Base-by-base conservation (phyloP, 30 jellyfish, hydroid and myxozoan species). In the Hydractinia symbiolongicarpus region DNA sequence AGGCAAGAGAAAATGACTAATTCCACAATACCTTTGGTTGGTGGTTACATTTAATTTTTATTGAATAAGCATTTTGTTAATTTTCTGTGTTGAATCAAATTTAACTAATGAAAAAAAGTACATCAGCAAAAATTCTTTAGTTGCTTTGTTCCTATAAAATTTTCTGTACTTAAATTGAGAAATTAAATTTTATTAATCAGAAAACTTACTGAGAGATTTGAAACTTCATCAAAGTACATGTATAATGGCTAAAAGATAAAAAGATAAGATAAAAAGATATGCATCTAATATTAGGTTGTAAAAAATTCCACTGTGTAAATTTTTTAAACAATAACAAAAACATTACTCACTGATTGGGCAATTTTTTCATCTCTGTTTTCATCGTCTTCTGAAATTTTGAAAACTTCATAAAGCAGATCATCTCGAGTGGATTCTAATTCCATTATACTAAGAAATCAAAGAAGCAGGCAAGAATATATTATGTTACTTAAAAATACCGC, bases 341-440 rank as follows among this genome's bases (percentile, higher is more conserved):
- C 80, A 19, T 7, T 7, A 14, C 80, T 50, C 17, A 77, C 85
- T 79, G 85, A 77, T n/a, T 77, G 66, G 6, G 79, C 60, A 17
- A 72, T 77, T 15, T 54, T 54, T 16, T 52, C 54, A 9, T 77
- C 82, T 55, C 78, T 87, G 5, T 76, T 53, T 8, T 89, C 97
- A 49, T 81, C 89, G 67, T 89, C 88, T 15, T 64, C 58, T 69
- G 80, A 71, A 17, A 81, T 88, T 55, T 90, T 88, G 54, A 82
- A 93, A 0, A 85, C 97, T 76, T 90, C 97, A 62, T 85, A 86
- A 78, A 90, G 84, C 21, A 90, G 67, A 60, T 90, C 97, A 80
- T 90, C 97, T 14, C 97, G 73, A 6, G 97, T 90, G 14, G 97
- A 82, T 66, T 90, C 97, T 14, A 90, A 86, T 57, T 90, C 97